A percentile compares a stretch with the other conserved stretches of the same genome.
phyloP scores from a whole-genome alignment of 2,113 vertebrate species.

The Pseudorhombus dupliciocellatus region DNA sequence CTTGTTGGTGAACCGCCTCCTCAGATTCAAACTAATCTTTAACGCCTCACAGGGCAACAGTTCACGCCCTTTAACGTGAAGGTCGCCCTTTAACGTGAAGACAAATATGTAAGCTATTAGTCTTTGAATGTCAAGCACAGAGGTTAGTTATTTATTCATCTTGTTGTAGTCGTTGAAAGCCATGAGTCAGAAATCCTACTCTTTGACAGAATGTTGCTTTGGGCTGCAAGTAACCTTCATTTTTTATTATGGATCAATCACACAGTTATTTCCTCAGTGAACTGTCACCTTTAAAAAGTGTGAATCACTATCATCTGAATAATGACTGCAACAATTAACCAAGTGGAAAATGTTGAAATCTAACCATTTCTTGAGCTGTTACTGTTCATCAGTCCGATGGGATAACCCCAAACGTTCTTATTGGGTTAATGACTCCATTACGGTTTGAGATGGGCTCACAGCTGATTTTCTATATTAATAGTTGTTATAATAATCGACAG shows the following conservation, averaged over 20 bases:
- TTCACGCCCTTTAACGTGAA: not conserved
- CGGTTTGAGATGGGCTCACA: not conserved
- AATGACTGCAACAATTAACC: no score
- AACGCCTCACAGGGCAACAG: not conserved
- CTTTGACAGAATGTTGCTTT: not conserved
- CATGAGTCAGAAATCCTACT: not conserved
- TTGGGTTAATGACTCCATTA: not conserved
- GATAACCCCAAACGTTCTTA: not conserved
- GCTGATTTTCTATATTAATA: not conserved
- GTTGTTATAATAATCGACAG: not conserved
- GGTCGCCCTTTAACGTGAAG: not conserved
- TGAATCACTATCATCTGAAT: no score
- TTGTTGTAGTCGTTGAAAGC: not conserved
- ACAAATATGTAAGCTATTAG: slow-evolving; percentile 13
- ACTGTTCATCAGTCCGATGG: no score
- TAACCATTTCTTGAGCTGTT: no score
- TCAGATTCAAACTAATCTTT: not conserved
- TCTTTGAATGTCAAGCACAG: not conserved
- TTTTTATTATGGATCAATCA: not conserved
- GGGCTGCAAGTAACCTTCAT: not conserved
- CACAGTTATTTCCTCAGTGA: no score
- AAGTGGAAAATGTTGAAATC: no score
- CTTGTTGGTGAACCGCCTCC: not conserved
- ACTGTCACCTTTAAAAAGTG: no score
- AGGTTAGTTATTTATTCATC: not conserved